phyloP scores from a whole-genome alignment of 2,113 vertebrate species.

The Uria aalge region DNA sequence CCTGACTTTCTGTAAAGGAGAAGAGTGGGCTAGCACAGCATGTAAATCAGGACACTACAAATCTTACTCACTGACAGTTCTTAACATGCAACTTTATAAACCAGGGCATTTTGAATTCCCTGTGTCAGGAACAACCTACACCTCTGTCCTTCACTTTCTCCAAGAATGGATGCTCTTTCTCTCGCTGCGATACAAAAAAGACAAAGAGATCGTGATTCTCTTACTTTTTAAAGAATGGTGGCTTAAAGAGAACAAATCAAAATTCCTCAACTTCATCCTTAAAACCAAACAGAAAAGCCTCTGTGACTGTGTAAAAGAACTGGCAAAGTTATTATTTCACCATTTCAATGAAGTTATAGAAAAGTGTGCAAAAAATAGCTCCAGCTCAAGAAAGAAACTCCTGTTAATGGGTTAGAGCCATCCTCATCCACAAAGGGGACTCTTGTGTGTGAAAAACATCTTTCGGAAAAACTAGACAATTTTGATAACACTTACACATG shows the following conservation, averaged over 20 bases:
- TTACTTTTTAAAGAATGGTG: not conserved
- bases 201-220: not conserved
- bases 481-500: not conserved
- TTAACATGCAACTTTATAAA: not conserved
- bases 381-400: not conserved
- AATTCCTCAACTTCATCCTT: not conserved
- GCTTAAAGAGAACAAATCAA: not conserved
- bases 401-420: not conserved
- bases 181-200: not conserved
- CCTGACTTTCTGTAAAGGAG: not conserved
- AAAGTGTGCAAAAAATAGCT: not conserved
- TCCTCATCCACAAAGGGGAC: not conserved
- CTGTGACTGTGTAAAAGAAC: not conserved
- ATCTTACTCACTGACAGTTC: not conserved
- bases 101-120: not conserved
- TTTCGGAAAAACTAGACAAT: constrained; percentile 10
- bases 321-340: constrained; percentile 1
- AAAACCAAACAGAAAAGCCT: not conserved
- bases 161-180: not conserved
- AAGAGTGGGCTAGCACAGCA: not conserved
- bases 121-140: not conserved
- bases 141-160: not conserved
- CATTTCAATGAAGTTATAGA: not conserved
- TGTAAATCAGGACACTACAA: not conserved
- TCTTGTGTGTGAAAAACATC: not conserved